Percentiles rank a stretch among this genome's conserved stretches.
Evolutionary conservation across 2,113 vertebrate species (phyloP).

Genomic region (Pampusana beccarii): DNA sequence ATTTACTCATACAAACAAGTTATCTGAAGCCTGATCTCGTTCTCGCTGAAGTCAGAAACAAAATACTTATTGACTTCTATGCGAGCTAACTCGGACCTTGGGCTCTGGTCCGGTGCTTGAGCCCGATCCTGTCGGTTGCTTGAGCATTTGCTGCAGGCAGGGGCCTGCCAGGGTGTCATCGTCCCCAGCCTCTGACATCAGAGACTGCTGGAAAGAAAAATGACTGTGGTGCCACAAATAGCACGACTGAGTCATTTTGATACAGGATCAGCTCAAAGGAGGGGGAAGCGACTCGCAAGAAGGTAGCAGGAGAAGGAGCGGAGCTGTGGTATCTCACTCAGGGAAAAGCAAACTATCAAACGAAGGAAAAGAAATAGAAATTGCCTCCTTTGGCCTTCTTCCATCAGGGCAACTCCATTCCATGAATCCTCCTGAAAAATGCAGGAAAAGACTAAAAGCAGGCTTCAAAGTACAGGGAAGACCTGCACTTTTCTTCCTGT

Average conservation of each 20-base stretch:
- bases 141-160: background rate
- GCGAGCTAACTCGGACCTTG: background rate
- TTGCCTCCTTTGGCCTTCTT: background rate
- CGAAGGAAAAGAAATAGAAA: background rate
- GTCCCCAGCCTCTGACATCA: conserved; percentile 48
- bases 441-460: background rate
- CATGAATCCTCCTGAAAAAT: background rate
- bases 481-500: background rate
- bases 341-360: background rate
- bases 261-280: conserved; percentile 46
- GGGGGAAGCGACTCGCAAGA: background rate
- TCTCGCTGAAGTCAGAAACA: background rate
- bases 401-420: background rate
- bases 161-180: conserved; percentile 21
- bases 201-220: conserved; percentile 43
- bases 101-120: background rate
- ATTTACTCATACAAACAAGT: background rate
- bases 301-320: background rate
- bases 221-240: conserved; percentile 56
- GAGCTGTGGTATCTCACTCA: background rate
- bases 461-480: background rate
- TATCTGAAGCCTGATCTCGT: background rate
- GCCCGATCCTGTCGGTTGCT: background rate
- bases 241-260: conserved; percentile 63
- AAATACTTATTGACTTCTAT: background rate